Conservation (phyloP, 2,113 vertebrate species). For the Arenaria interpres region DNA sequence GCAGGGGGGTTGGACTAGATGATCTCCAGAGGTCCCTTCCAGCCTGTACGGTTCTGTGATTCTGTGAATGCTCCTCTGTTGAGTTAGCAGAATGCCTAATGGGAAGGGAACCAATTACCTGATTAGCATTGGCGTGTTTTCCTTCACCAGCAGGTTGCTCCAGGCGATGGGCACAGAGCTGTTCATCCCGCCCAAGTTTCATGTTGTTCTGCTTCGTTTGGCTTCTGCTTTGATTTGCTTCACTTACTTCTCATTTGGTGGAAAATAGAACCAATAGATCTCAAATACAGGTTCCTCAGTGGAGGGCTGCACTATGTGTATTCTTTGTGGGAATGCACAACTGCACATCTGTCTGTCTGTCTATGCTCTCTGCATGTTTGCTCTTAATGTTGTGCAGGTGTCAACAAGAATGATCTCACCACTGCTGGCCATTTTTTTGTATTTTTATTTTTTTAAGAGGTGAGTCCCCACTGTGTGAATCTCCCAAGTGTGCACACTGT, state of each 20-base stretch:
- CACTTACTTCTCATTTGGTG: conserved; percentile 37
- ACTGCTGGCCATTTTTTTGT: not conserved
- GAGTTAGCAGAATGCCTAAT: conserved; percentile 15
- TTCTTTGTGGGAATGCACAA: not conserved
- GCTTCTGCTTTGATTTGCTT: conserved; percentile 44
- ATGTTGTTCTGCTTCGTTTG: conserved; percentile 24
- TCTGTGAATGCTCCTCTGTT: not conserved
- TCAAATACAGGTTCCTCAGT: not conserved
- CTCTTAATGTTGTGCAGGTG: not conserved
- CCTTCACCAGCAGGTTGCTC: conserved; percentile 48
- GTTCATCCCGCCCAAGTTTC: not conserved
- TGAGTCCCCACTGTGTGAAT: not conserved
- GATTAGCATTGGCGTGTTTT: conserved; percentile 30
- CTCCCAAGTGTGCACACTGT: not conserved
- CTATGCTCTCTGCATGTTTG: not conserved
- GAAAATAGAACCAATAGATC: conserved; percentile 37
- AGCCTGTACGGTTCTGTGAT: too few relatives aligned
- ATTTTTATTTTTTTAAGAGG: not conserved
- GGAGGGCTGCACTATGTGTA: not conserved
- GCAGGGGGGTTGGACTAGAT: too few relatives aligned
- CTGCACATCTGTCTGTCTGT: not conserved
- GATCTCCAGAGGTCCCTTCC: too few relatives aligned
- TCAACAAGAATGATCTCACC: not conserved
- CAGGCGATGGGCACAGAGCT: not conserved
- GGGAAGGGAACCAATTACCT: not conserved